These are phyloP conservation scores for Menidia menidia DNA, from an alignment of 2,797 vertebrate species.

Conservation along the genomic window DNA sequence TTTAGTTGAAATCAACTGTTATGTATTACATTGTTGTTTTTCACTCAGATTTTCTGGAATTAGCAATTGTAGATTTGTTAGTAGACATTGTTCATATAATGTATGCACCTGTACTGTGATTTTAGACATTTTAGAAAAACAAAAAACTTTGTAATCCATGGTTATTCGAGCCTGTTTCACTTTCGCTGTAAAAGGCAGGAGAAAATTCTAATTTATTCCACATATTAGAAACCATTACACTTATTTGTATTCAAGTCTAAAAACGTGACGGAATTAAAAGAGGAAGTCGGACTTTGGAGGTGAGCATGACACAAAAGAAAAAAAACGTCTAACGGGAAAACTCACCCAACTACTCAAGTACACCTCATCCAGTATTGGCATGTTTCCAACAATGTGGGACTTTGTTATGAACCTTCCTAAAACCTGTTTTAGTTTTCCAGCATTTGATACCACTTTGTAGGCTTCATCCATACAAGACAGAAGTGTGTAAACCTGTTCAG, in stretches of 20 bases:
- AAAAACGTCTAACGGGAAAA: conserved; percentile 1
- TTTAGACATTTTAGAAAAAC: no score
- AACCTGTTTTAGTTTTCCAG: conserved; percentile 54
- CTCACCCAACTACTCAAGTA: not conserved
- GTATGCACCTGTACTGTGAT: no score
- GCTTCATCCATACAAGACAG: conserved; percentile 6
- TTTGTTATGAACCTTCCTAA: conserved; percentile 12
- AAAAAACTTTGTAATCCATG: no score
- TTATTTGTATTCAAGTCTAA: not conserved
- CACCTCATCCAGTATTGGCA: not conserved
- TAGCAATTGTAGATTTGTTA: no score
- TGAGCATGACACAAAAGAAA: not conserved
- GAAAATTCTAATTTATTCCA: conserved; percentile 6
- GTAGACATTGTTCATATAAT: no score
- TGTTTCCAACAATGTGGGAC: not conserved
- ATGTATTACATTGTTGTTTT: no score
- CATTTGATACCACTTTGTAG: conserved; percentile 58
- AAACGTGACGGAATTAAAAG: no score
- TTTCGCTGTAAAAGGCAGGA: not conserved
- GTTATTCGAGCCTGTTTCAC: no score
- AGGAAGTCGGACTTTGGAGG: not conserved
- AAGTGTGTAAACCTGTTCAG: conserved; percentile 34
- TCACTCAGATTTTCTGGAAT: no score
- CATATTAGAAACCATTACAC: not conserved
- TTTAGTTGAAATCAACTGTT: no score